A percentile compares a stretch with the other conserved stretches of the same genome.
phyloP scores from a whole-genome alignment of 2,888 invertebrate species.

The Artemia sinica region DNA sequence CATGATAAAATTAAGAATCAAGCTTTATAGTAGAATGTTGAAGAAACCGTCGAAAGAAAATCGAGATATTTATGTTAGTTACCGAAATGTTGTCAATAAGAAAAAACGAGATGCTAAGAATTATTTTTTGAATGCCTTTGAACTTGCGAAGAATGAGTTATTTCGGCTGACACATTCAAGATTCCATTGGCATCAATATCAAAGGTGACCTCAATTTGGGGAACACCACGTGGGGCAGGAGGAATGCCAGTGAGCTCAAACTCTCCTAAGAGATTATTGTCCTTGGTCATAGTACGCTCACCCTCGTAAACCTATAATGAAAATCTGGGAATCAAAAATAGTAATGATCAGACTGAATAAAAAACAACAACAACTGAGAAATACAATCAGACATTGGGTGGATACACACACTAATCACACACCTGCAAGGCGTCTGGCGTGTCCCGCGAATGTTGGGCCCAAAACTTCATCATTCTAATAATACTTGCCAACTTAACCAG shows the following conservation, averaged over 20 bases:
- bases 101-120: too few relatives aligned
- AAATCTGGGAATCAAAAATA: slow-evolving; percentile 28
- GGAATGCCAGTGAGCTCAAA: slow-evolving; percentile 93
- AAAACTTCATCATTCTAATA: background rate
- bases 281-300: slow-evolving; percentile 85
- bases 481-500: too few relatives aligned
- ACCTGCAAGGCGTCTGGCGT: background rate
- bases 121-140: too few relatives aligned
- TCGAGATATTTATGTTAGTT: too few relatives aligned
- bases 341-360: background rate
- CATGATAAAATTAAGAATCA: too few relatives aligned
- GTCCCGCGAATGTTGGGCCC: slow-evolving; percentile 13
- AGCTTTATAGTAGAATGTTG: too few relatives aligned
- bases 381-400: slow-evolving; percentile 16
- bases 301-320: slow-evolving; percentile 57
- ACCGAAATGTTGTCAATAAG: too few relatives aligned
- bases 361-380: background rate
- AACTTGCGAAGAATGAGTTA: too few relatives aligned
- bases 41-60: too few relatives aligned
- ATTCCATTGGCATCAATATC: slow-evolving; percentile 64
- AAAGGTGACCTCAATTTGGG: slow-evolving; percentile 44
- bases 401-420: background rate
- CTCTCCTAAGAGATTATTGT: slow-evolving; percentile 85
- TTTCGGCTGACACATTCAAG: slow-evolving; percentile 80
- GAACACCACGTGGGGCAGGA: slow-evolving; percentile 77